Evolutionary conservation across 2,113 vertebrate species (phyloP), one percentile per base, ranked within the genome.

Genomic region (Synchiropus splendidus): DNA sequence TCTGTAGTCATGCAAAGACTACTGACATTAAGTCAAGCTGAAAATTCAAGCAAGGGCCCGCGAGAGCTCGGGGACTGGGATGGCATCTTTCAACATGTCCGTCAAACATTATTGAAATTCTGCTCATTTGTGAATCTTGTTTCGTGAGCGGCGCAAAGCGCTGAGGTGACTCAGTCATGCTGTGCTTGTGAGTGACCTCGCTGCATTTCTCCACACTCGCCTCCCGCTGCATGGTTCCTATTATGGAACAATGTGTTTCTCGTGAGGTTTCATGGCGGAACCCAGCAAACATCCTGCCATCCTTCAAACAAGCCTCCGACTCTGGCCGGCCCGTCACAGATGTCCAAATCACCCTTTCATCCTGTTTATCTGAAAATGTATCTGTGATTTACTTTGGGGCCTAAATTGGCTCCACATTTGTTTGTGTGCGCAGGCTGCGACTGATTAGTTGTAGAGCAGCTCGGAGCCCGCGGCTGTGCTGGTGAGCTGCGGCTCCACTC

Each of bases 331-430:
- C 50, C 31, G 17, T 57, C 49, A 15, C 61, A 68, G 58, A 62
- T 61, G 60, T 61, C 63, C 36, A 58, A 52, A 61, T 54, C 2
- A 16, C 44, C 50, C 37, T 40, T 54, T 58, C 39, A 31, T 67
- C 61, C 58, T 67, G 73, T 72, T 75, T 63, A 61, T 68, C 60
- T 64, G 36, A 13, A 55, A 68, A 50, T 32, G 15, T 48, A 59
- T 63, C 45, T 46, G 52, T 39, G 21, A 61, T 64, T 60, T 59
- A 61, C 55, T 55, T 27, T 45, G 6, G 15, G 50, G 51, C 48
- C 55, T 65, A 51, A 78, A 66, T 64, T 51, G 62, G 18, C 35
- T 48, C 6, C 42, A 31, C 27, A 36, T 18, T 33, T 59, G 60
- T 68, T 72, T 74, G 57, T 48, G 55, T 51, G 18, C 16, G n/a